Percentiles rank a stretch among this genome's conserved stretches.
phyloP scores from a whole-genome alignment of 2,113 vertebrate species.

The Hymenochirus boettgeri region DNA sequence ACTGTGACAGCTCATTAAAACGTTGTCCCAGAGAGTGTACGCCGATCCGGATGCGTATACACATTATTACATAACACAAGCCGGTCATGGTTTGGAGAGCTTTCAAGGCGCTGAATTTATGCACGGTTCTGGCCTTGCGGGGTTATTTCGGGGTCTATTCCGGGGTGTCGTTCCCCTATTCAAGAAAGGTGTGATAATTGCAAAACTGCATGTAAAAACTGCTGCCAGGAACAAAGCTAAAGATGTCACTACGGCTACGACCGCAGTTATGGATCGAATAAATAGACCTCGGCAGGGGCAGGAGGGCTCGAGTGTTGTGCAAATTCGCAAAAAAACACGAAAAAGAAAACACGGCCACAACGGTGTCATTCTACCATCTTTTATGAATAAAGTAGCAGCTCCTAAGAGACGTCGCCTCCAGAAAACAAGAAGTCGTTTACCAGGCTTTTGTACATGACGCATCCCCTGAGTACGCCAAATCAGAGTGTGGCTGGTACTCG shows the following conservation, averaged over 20 bases:
- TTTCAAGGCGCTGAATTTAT: no score
- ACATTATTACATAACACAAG: not conserved
- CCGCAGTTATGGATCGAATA: not conserved
- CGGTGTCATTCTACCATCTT: not conserved
- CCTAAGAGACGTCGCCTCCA: not conserved
- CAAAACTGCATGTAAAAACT: not conserved
- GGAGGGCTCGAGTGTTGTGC: not conserved
- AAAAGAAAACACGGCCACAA: not conserved
- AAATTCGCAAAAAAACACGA: not conserved
- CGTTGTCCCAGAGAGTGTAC: constrained; percentile 6
- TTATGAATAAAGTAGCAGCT: not conserved
- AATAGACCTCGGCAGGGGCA: no score
- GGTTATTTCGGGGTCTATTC: not conserved
- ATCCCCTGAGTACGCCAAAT: not conserved
- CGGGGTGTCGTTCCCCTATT: not conserved
- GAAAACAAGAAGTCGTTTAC: not conserved
- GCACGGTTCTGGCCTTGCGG: no score
- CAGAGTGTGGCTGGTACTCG: not conserved
- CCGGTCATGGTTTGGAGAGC: no score
- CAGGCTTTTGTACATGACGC: not conserved
- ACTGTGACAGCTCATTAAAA: not conserved
- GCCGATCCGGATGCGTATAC: not conserved
- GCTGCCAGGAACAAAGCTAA: not conserved
- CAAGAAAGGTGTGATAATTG: not conserved
- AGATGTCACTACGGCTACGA: not conserved